These are phyloP conservation scores for Pygoscelis adeliae DNA, from an alignment of 2,113 vertebrate genomes.

Conservation along the genomic window DNA sequence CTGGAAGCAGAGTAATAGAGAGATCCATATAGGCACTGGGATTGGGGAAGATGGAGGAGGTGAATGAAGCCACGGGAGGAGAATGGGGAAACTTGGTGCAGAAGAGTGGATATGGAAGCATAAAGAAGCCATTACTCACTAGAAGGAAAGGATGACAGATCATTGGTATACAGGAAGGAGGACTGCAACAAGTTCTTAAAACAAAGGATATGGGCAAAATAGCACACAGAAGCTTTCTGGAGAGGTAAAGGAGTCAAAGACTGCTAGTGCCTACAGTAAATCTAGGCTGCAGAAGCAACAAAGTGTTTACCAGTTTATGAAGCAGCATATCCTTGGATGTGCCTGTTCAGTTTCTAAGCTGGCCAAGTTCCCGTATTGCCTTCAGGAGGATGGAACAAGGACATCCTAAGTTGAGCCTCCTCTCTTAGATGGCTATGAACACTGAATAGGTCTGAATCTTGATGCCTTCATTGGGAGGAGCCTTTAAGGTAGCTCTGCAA, in stretches of 20 bases:
- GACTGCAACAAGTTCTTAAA: background rate
- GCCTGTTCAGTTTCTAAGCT: background rate
- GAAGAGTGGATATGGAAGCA: background rate
- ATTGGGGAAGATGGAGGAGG: background rate
- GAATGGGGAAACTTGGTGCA: background rate
- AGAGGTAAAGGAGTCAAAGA: background rate
- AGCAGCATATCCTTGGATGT: background rate
- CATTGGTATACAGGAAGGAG: background rate
- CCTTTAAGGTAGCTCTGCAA: background rate
- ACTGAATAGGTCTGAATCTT: background rate
- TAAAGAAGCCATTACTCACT: background rate
- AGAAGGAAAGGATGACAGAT: background rate
- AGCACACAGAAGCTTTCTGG: background rate
- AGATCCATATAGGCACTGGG: background rate
- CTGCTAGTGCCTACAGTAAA: background rate
- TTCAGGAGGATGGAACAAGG: background rate
- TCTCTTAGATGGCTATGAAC: background rate
- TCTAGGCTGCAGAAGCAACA: background rate
- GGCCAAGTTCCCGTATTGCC: background rate
- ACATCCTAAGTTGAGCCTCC: background rate
- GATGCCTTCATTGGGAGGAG: background rate
- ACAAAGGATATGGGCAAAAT: background rate
- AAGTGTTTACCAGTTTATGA: background rate
- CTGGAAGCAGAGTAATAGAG: background rate
- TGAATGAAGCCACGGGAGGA: background rate